These are phyloP conservation scores for Columbina picui DNA, from an alignment of 2,113 vertebrate genomes.

Conservation along the genomic window DNA sequence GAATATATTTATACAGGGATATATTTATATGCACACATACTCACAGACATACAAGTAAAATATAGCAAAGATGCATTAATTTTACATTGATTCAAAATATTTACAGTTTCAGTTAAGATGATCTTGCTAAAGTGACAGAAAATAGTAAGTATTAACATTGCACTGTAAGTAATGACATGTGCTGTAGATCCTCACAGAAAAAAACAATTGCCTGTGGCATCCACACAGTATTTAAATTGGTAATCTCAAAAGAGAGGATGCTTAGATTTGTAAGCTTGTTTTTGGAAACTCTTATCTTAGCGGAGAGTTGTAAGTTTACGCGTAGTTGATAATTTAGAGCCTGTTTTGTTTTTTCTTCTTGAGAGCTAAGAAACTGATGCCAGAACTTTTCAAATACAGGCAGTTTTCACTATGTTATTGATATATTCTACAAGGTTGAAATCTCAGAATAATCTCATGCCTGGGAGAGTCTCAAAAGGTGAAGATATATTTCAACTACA, in stretches of 20 bases:
- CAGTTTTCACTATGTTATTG: conserved; percentile 13
- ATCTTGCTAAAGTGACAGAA: not conserved
- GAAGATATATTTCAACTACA: conserved; percentile 8
- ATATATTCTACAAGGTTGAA: conserved; percentile 42
- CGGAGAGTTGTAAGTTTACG: conserved; percentile 35
- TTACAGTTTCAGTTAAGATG: conserved; percentile 48
- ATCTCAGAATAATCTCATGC: conserved; percentile 48
- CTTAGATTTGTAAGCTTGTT: conserved; percentile 49
- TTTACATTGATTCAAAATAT: conserved; percentile 69
- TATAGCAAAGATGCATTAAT: conserved; percentile 46
- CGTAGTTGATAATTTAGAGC: conserved; percentile 20
- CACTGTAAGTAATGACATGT: conserved; percentile 46
- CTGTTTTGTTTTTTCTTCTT: not conserved
- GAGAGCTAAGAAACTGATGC: conserved; percentile 9
- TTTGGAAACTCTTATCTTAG: conserved; percentile 40
- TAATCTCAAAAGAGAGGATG: conserved; percentile 53
- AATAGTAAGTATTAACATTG: conserved; percentile 49
- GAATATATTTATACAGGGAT: not conserved
- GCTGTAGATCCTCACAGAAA: conserved; percentile 10
- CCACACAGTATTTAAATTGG: conserved; percentile 41
- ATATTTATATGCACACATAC: conserved; percentile 24
- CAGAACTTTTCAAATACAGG: conserved; percentile 44
- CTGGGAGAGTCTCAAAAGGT: conserved; percentile 32
- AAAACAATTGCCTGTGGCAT: conserved; percentile 43
- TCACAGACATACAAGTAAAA: conserved; percentile 29